These are phyloP conservation scores for Petrocephalus zakoni DNA, from an alignment of 2,113 vertebrate species.

Conservation along the genomic window DNA sequence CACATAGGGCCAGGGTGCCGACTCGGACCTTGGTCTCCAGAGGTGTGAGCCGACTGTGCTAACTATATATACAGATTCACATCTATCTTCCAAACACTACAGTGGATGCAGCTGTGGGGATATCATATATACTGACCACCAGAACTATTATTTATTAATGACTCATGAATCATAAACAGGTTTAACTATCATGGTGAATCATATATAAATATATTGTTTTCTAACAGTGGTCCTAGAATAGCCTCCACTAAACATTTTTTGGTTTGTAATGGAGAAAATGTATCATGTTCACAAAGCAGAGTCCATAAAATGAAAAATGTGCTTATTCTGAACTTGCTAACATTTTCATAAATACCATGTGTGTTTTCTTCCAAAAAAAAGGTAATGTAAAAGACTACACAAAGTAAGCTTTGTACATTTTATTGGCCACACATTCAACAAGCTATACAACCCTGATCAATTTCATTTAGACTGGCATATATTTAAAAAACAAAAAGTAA, in stretches of 20 bases:
- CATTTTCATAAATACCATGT: not conserved
- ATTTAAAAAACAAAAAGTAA: not conserved
- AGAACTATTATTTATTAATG: not conserved
- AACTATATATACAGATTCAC: not conserved
- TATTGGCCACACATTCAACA: not conserved
- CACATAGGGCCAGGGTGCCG: not conserved
- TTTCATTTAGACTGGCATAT: not conserved
- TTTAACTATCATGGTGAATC: too few relatives aligned
- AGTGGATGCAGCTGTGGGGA: not conserved
- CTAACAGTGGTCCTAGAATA: not conserved
- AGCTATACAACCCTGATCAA: not conserved
- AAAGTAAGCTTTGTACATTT: not conserved
- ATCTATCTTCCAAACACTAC: not conserved
- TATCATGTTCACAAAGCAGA: not conserved
- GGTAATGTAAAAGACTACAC: not conserved
- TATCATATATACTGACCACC: not conserved
- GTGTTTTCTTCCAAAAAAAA: not conserved
- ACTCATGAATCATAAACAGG: not conserved
- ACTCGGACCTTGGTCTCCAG: not conserved
- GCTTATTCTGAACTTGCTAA: not conserved
- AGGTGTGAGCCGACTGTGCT: not conserved
- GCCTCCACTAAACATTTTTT: not conserved
- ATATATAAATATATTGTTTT: not conserved
- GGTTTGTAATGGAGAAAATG: not conserved
- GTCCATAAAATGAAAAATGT: not conserved